Evolutionary conservation across 2,797 vertebrate species (phyloP).

Genomic region (Amazona ochrocephala): DNA sequence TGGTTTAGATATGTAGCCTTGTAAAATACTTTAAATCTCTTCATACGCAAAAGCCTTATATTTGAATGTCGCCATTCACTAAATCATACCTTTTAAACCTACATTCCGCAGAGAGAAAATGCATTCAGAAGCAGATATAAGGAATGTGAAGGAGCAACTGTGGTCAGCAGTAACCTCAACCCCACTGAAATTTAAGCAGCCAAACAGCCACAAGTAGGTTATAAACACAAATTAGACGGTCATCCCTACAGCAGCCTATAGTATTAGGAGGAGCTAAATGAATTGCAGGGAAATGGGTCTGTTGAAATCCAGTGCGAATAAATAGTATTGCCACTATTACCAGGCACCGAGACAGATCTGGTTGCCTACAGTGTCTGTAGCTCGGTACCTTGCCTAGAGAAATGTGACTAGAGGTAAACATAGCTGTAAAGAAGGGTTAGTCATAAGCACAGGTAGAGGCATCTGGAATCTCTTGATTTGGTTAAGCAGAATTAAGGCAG

Average conservation of each 20-base stretch:
- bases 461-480: not conserved
- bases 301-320: not conserved
- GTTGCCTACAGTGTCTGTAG: not conserved
- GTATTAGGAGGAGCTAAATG: not conserved
- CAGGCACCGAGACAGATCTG: not conserved
- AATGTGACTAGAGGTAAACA: not conserved
- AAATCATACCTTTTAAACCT: not conserved
- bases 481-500: not conserved
- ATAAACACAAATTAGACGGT: not conserved
- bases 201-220: not conserved
- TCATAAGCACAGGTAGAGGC: not conserved
- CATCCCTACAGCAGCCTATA: not conserved
- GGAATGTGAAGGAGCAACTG: not conserved
- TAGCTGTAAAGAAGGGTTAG: not conserved
- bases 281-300: not conserved
- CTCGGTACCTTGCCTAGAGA: not conserved
- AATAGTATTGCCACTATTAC: not conserved
- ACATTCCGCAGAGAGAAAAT: not conserved
- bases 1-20: not conserved
- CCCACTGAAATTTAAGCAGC: not conserved
- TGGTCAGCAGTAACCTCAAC: not conserved
- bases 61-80: not conserved
- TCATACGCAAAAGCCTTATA: not conserved
- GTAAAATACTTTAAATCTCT: constrained; percentile 16
- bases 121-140: not conserved